phyloP scores from a whole-genome alignment of 2,113 vertebrate species.

The Neogale vison region DNA sequence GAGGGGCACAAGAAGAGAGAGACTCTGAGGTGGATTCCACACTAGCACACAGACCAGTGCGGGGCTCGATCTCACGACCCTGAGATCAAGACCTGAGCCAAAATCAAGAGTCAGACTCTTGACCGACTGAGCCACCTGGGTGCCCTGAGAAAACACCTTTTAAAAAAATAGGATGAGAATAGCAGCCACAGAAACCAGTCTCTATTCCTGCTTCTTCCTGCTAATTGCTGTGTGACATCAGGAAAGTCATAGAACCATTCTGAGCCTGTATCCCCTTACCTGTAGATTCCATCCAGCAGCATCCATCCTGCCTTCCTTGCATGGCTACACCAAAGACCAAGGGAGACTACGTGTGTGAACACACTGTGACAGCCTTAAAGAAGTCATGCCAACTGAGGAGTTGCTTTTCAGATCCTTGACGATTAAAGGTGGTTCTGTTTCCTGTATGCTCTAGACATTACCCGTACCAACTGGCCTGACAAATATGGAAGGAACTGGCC shows the following conservation, averaged over 20 bases:
- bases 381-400: background rate
- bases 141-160: background rate
- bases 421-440: background rate
- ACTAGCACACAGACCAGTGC: background rate
- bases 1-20: background rate
- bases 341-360: background rate
- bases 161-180: background rate
- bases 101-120: background rate
- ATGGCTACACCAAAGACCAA: rapidly evolving
- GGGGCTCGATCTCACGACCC: background rate
- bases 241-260: background rate
- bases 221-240: background rate
- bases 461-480: background rate
- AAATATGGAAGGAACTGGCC: background rate
- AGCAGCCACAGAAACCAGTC: background rate
- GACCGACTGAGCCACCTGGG: background rate
- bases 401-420: background rate
- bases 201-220: background rate
- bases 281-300: background rate
- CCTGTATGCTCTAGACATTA: background rate
- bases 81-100: background rate
- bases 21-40: background rate
- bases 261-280: background rate
- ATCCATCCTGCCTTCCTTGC: background rate
- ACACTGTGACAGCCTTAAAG: background rate